Conservation (phyloP, 2,797 vertebrate species). For the Scyliorhinus canicula region DNA sequence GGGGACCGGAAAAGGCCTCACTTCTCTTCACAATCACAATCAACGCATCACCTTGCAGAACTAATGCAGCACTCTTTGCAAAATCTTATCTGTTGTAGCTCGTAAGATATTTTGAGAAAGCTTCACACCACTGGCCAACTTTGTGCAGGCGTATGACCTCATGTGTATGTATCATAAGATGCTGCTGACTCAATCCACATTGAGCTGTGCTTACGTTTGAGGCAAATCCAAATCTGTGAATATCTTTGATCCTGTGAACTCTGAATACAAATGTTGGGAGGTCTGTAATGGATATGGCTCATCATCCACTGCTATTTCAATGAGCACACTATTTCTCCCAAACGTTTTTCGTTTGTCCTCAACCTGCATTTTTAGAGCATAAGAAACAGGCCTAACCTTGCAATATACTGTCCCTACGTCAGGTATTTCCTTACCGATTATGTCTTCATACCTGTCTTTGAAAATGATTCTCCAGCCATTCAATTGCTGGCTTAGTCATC, state of each 20-base stretch:
- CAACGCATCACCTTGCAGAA: too few species aligned
- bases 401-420: not conserved
- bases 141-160: not conserved
- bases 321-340: not conserved
- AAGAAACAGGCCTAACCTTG: not conserved
- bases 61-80: not conserved
- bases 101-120: not conserved
- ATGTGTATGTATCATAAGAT: not conserved
- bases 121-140: not conserved
- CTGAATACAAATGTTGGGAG: not conserved
- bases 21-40: too few species aligned
- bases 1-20: too few species aligned
- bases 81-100: not conserved
- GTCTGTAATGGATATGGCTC: not conserved
- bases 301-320: not conserved
- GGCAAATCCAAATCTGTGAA: not conserved
- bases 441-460: not conserved
- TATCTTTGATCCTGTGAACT: not conserved
- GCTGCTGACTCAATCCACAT: not conserved
- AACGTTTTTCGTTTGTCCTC: not conserved
- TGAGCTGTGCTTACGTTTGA: not conserved
- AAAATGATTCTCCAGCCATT: not conserved
- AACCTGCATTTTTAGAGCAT: not conserved
- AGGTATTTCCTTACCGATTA: not conserved
- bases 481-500: not conserved